Conservation (phyloP, 2,888 invertebrate genomes). For the Drosophila mimetica region DNA sequence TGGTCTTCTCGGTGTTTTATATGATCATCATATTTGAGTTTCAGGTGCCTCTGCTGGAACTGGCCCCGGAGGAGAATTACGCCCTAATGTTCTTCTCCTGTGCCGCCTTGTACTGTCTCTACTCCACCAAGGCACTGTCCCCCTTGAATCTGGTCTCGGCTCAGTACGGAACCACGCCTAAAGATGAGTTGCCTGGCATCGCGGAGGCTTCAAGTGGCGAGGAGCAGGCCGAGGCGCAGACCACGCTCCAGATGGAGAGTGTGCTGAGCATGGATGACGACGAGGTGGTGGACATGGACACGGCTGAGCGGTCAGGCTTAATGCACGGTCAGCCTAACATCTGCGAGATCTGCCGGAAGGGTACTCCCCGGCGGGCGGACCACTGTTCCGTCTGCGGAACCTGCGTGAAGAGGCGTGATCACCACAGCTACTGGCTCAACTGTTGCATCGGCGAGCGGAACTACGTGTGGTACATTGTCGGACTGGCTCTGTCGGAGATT, state of each 20-base stretch:
- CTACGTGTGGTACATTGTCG: constrained; percentile 89
- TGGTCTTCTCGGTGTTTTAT: constrained; percentile 88
- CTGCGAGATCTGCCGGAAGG: constrained; percentile 87
- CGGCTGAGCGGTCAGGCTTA: constrained; percentile 69
- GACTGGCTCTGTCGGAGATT: constrained; percentile 88
- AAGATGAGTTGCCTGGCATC: constrained; percentile 81
- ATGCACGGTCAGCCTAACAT: constrained; percentile 79
- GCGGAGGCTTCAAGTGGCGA: constrained; percentile 81
- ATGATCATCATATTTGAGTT: constrained; percentile 89
- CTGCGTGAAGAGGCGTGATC: constrained; percentile 91
- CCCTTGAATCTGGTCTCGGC: constrained; percentile 81
- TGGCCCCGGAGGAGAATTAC: constrained; percentile 88
- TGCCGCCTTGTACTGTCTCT: constrained; percentile 73
- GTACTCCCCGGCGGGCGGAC: constrained; percentile 88
- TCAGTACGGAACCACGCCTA: constrained; percentile 72
- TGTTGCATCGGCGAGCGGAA: constrained; percentile 94
- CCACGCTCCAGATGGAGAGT: constrained; percentile 71
- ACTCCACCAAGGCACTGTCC: constrained; percentile 73
- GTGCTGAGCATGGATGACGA: constrained; percentile 67
- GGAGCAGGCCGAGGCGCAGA: constrained; percentile 77
- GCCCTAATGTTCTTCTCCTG: constrained; percentile 84
- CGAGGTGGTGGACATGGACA: constrained; percentile 40
- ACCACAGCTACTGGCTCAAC: constrained; percentile 93
- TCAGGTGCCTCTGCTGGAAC: constrained; percentile 90
- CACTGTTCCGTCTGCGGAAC: constrained; percentile 94